Percentiles rank a stretch among this genome's conserved stretches.
These are phyloP conservation scores for Ectemnius continuus DNA, from an alignment of 2,888 invertebrate genomes.

Conservation along the genomic window DNA sequence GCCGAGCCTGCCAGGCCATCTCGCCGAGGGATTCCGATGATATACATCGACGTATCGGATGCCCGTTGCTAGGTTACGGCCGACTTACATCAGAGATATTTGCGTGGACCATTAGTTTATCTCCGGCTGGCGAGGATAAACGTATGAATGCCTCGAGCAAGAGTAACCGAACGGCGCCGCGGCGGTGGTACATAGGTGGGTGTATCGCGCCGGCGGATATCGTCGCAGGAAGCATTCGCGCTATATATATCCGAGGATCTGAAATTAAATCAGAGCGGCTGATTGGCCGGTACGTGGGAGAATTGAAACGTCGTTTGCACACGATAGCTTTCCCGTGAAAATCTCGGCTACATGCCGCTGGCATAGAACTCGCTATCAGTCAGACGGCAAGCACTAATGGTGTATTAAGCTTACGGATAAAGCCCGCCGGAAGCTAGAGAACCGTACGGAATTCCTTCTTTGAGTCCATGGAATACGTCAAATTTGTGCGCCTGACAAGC, in stretches of 20 bases:
- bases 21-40: neutral
- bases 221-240: neutral
- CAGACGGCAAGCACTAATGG: slow-evolving; percentile 38
- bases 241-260: slow-evolving; percentile 22
- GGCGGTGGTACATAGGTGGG: neutral
- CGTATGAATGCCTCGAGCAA: slow-evolving; percentile 24
- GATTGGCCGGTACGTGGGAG: slow-evolving; percentile 41
- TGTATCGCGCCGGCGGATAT: neutral
- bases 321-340: slow-evolving; percentile 16
- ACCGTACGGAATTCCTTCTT: no score
- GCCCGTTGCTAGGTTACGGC: neutral
- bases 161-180: slow-evolving; percentile 21
- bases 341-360: slow-evolving; percentile 32
- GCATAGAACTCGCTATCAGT: slow-evolving; percentile 24
- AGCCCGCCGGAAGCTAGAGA: no score
- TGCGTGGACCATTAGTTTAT: slow-evolving; percentile 39
- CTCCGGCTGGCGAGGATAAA: slow-evolving; percentile 28
- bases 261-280: slow-evolving; percentile 42
- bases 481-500: no score
- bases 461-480: no score
- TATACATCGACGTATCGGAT: neutral
- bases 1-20: no score
- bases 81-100: slow-evolving; percentile 28
- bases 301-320: slow-evolving; percentile 34
- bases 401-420: slow-evolving; percentile 33